These are phyloP conservation scores for Brachyptera risi DNA, from an alignment of 2,888 invertebrate genomes.

Conservation along the genomic window DNA sequence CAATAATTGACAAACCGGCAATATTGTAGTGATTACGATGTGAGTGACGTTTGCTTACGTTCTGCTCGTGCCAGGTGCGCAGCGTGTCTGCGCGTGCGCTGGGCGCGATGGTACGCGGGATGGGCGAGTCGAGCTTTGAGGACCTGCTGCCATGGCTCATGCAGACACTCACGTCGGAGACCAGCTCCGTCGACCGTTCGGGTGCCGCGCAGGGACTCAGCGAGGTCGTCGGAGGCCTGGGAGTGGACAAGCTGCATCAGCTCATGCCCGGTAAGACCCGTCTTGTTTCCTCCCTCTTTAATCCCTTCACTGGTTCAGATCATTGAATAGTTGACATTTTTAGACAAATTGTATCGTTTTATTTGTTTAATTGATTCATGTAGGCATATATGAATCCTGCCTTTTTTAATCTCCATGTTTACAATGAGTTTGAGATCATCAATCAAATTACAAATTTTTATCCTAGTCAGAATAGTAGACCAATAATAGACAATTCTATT, in stretches of 20 bases:
- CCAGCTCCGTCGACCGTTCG: conserved; percentile 90
- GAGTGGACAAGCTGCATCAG: conserved; percentile 89
- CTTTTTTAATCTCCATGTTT: too few species aligned
- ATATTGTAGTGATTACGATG: neutral
- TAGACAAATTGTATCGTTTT: too few species aligned
- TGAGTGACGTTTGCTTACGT: neutral
- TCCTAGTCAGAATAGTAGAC: too few species aligned
- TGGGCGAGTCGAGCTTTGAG: conserved; percentile 95
- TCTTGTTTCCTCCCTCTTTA: too few species aligned
- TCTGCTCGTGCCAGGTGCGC: conserved; percentile 58
- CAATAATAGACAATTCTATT: too few species aligned
- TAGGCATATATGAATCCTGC: too few species aligned
- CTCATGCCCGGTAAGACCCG: conserved; percentile 88
- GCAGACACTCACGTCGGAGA: conserved; percentile 93
- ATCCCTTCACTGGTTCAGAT: too few species aligned
- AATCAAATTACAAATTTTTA: too few species aligned
- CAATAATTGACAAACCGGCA: too few species aligned
- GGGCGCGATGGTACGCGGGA: conserved; percentile 96
- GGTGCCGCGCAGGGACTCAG: conserved; percentile 97
- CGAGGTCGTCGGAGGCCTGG: conserved; percentile 95
- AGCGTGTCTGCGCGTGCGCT: conserved; percentile 94
- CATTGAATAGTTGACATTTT: too few species aligned
- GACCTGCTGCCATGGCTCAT: conserved; percentile 97
- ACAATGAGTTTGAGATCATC: too few species aligned
- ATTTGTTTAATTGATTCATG: too few species aligned